Conservation (phyloP, 2,888 invertebrate species). For the Pelosia muscerda region DNA sequence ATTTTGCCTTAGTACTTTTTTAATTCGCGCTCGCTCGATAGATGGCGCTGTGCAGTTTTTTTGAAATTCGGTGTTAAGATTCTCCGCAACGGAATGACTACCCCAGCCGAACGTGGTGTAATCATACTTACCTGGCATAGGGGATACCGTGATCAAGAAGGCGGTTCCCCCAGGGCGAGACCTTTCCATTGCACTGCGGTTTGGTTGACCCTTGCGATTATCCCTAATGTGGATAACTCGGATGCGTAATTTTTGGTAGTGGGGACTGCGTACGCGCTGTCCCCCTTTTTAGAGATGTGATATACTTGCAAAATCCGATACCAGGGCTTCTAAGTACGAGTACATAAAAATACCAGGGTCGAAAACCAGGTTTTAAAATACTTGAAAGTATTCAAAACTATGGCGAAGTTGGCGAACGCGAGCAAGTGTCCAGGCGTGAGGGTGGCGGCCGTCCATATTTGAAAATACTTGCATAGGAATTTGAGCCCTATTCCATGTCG, state of each 20-base stretch:
- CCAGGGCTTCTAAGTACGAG: no score
- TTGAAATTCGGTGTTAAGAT: slow-evolving; percentile 50
- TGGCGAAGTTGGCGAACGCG: no score
- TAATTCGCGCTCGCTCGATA: slow-evolving; percentile 19
- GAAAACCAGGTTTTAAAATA: no score
- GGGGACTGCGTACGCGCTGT: slow-evolving; percentile 67
- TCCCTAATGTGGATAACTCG: slow-evolving; percentile 67
- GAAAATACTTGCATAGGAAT: no score
- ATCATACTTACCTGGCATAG: slow-evolving; percentile 69
- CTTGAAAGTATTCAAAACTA: no score
- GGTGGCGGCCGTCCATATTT: no score
- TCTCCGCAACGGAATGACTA: slow-evolving; percentile 34
- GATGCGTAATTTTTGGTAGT: slow-evolving; percentile 67
- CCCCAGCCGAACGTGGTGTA: not conserved
- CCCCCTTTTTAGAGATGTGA: no score
- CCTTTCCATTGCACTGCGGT: slow-evolving; percentile 66
- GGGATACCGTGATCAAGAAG: slow-evolving; percentile 66
- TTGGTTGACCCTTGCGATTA: slow-evolving; percentile 68
- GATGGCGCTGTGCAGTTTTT: slow-evolving; percentile 37
- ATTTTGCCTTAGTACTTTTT: not conserved
- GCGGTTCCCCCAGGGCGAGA: slow-evolving; percentile 70
- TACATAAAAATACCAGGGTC: no score
- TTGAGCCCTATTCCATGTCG: no score
- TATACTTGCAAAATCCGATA: no score
- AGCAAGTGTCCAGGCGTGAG: no score